phyloP scores from a whole-genome alignment of 2,797 vertebrate species.

The Scyliorhinus canicula region DNA sequence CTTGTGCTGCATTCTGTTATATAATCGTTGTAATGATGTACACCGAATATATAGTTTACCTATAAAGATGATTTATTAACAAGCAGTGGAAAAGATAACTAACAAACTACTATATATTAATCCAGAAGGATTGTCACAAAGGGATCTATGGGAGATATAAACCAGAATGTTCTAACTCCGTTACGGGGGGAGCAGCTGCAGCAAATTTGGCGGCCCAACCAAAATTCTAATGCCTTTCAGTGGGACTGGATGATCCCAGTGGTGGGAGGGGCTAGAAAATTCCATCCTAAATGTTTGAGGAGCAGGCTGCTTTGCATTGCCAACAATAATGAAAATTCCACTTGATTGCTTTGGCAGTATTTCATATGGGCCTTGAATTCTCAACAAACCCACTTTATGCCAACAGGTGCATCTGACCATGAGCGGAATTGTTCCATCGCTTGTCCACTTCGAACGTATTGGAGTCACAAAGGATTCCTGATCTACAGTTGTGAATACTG shows the following conservation, averaged over 20 bases:
- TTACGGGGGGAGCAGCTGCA: too few relatives aligned
- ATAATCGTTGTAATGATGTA: too few relatives aligned
- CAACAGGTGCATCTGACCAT: not conserved
- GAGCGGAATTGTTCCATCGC: not conserved
- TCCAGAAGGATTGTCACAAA: not conserved
- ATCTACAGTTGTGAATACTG: not conserved
- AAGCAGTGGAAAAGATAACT: too few relatives aligned
- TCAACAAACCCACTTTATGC: not conserved
- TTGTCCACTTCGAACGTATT: not conserved
- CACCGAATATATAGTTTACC: too few relatives aligned
- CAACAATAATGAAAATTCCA: not conserved
- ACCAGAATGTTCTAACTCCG: too few relatives aligned
- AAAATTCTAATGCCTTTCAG: too few relatives aligned
- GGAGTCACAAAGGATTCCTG: not conserved
- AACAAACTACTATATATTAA: not conserved
- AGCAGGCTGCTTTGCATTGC: not conserved
- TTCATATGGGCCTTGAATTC: not conserved
- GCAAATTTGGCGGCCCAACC: too few relatives aligned
- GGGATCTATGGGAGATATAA: not conserved
- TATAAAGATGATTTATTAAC: too few relatives aligned
- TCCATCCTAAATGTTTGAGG: not conserved
- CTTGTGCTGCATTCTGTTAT: too few relatives aligned
- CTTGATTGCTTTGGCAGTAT: not conserved
- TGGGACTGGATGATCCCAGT: too few relatives aligned
- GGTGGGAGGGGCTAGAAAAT: too few relatives aligned